Base-by-base conservation (phyloP, 2,797 vertebrate species). In the Parauchenoglanis ngamensis region DNA sequence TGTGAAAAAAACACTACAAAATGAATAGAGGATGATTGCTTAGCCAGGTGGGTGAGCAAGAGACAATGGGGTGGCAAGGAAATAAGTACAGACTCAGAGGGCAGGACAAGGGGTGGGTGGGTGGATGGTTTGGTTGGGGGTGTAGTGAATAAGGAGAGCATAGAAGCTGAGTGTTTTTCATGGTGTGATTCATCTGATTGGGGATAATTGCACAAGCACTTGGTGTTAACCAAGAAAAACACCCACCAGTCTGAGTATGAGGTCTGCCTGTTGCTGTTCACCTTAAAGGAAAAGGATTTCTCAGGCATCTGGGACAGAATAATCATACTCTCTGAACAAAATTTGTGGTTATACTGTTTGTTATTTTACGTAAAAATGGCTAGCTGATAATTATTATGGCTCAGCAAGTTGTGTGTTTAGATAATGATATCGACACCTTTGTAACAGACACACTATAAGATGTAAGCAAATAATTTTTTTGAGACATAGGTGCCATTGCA, bases 171-270 rank as follows among this genome's bases (percentile, higher is more conserved):
- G 73, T 46, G 40, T 79, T 86, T 86, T 85, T 87, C 75, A 61
- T 52, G 83, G 86, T 46, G 84, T 21, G 54, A 77, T 75, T 84
- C 59, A 54, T 78, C 88, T 85, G 87, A 89, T 90, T 89, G 83
- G 83, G 23, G 17, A 44, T 86, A 89, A 89, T 88, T 89, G 76
- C 44, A 6, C 52, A 8, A 73, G 68, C 57, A 84, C 70, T 89
- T 76, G 52, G 72, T 79, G 85, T 84, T 88, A 81, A 82, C 40
- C 86, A 59, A 86, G 83, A 84, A 89, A n/a, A 84, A 85, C 52
- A 82, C n/a, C 77, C 63, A 59, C 82, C 83, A 76, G 49, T 77
- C 78, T 56, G 54, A 49, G 77, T 81, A 25, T 40, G 12, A 61
- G 68, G 73, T 44, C 68, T 65, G 31, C 40, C 56, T 4, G 4